Evolutionary conservation across 2,113 vertebrate species (phyloP).

Genomic region (Donacobius atricapilla): DNA sequence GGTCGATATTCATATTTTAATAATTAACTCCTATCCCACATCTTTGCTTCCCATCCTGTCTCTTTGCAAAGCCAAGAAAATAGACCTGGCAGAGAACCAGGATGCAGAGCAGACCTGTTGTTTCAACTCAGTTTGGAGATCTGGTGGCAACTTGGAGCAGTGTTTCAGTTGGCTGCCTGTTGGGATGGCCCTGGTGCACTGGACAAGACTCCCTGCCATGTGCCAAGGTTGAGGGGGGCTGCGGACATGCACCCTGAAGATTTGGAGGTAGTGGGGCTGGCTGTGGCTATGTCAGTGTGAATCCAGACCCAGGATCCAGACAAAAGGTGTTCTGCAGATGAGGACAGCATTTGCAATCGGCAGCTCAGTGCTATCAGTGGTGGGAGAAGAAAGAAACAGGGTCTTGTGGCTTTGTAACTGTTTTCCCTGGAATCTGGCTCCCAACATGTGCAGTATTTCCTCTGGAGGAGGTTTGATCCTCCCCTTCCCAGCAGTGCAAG

Average conservation of each 20-base stretch:
- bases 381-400: not conserved
- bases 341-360: not conserved
- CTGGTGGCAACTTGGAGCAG: not conserved
- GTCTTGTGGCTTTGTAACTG: not conserved
- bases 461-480: not conserved
- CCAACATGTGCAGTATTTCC: not conserved
- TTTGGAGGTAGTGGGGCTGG: not conserved
- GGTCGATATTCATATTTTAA: too few species aligned
- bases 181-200: not conserved
- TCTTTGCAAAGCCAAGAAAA: not conserved
- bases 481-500: not conserved
- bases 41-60: not conserved
- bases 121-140: not conserved
- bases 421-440: not conserved
- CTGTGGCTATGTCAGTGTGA: not conserved
- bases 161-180: not conserved
- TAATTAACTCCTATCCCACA: not conserved
- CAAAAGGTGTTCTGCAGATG: fast-evolving
- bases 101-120: not conserved
- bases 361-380: not conserved
- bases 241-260: not conserved
- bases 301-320: not conserved
- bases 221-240: not conserved
- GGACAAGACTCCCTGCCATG: not conserved
- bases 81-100: not conserved